Evolutionary conservation across 2,888 invertebrate species (phyloP).

Genomic region (Orthonychiurus folsomi): DNA sequence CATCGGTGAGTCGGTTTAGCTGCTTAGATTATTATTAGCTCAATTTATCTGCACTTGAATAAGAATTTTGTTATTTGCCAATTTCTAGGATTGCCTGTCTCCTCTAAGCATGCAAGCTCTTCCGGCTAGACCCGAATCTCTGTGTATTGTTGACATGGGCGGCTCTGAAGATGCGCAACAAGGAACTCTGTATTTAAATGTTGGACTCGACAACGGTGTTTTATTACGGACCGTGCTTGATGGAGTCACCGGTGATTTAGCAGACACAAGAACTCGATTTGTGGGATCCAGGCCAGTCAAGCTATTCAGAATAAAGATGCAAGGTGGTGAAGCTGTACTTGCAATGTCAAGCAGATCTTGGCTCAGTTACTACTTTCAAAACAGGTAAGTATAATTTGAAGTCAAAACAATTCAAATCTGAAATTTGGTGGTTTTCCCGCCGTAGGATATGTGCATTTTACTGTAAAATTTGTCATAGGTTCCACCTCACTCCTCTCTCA

Average conservation of each 20-base stretch:
- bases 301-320: conserved; percentile 89
- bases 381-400: too few relatives aligned
- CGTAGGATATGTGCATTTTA: not conserved
- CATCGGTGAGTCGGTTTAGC: conserved; percentile 54
- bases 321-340: conserved; percentile 89
- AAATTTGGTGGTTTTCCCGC: not conserved
- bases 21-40: not conserved
- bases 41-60: not conserved
- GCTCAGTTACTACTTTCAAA: conserved; percentile 97
- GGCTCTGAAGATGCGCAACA: conserved; percentile 50
- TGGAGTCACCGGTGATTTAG: conserved; percentile 89
- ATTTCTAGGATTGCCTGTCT: conserved; percentile 72
- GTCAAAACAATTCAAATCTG: conserved; percentile 8
- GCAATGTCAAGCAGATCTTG: conserved; percentile 97
- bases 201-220: conserved; percentile 94
- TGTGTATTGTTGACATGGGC: conserved; percentile 93
- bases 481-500: conserved; percentile 88
- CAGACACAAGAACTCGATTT: conserved; percentile 94
- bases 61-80: conserved; percentile 6
- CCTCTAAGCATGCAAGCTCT: conserved; percentile 93
- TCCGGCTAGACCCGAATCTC: conserved; percentile 89
- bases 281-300: conserved; percentile 92
- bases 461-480: conserved; percentile 46
- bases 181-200: conserved; percentile 83
- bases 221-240: conserved; percentile 86